Evolutionary conservation across 2,888 invertebrate species (phyloP).

Genomic region (Hyalella azteca): DNA sequence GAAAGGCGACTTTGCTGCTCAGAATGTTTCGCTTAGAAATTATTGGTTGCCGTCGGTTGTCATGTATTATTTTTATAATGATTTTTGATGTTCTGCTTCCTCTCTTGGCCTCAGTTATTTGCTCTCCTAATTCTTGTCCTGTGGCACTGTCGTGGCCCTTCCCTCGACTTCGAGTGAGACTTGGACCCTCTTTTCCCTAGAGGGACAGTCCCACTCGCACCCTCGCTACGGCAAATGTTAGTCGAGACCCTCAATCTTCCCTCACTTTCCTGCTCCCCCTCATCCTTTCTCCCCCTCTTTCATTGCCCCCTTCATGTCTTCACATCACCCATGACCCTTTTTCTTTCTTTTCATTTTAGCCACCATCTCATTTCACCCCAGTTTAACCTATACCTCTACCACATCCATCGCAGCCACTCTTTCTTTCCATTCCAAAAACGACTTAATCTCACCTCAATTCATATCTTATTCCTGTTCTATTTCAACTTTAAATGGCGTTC

Average conservation of each 20-base stretch:
- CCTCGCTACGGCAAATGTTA: neutral
- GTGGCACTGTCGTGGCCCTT: neutral
- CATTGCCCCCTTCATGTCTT: neutral
- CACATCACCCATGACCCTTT: neutral
- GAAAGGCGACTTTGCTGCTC: too few relatives aligned
- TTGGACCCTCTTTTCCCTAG: neutral
- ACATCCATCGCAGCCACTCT: too few relatives aligned
- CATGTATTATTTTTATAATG: too few relatives aligned
- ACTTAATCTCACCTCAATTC: too few relatives aligned
- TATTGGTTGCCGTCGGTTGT: too few relatives aligned
- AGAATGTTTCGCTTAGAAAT: too few relatives aligned
- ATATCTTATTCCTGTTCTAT: too few relatives aligned
- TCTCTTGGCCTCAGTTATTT: neutral
- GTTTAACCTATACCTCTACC: too few relatives aligned
- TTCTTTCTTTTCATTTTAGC: neutral
- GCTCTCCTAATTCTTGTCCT: neutral
- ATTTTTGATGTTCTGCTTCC: too few relatives aligned
- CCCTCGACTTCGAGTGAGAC: neutral
- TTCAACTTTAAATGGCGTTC: too few relatives aligned
- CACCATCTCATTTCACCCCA: too few relatives aligned
- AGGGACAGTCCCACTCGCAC: slow-evolving; percentile 22
- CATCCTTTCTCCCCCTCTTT: neutral
- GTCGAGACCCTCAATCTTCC: slow-evolving; percentile 14
- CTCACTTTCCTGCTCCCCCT: neutral
- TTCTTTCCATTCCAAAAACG: too few relatives aligned